Conservation (phyloP, 1,140 invertebrate species). For the Teleogryllus occipitalis region DNA sequence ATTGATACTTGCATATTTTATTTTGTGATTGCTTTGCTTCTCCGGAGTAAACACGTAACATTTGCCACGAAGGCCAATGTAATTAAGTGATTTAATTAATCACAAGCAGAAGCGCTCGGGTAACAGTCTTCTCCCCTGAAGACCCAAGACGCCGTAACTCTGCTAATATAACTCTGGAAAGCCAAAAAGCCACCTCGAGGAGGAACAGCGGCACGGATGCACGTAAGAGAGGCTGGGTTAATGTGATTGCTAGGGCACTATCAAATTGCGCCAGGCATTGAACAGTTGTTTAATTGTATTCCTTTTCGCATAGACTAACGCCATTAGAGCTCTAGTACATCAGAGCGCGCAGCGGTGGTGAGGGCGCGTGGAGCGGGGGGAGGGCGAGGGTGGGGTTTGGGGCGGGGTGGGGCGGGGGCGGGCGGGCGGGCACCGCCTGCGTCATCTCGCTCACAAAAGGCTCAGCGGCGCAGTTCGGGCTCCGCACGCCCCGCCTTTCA, state of each 20-base stretch:
- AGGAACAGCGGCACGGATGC: not conserved
- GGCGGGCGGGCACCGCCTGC: no score
- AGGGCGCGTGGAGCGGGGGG: not conserved
- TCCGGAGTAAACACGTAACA: not conserved
- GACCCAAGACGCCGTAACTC: not conserved
- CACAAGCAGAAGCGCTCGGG: not conserved
- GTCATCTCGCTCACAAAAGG: no score
- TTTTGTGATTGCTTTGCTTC: no score
- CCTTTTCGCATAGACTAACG: not conserved
- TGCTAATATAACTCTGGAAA: not conserved
- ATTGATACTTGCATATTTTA: no score
- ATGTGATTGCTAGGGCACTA: not conserved
- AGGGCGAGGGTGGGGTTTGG: no score
- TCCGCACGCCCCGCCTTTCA: no score
- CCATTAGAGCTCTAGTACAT: not conserved
- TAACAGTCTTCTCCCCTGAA: not conserved
- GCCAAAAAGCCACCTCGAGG: not conserved
- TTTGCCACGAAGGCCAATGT: not conserved
- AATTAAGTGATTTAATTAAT: conserved; percentile 6
- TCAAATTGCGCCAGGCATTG: not conserved
- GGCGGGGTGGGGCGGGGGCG: no score
- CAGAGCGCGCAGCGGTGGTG: not conserved
- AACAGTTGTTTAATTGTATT: conserved; percentile 2
- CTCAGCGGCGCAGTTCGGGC: no score
- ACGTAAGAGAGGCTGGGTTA: not conserved